Evolutionary conservation across 1,140 invertebrate species (phyloP), one percentile per base, ranked within the genome.

Genomic region (Dinoponera quadriceps): DNA sequence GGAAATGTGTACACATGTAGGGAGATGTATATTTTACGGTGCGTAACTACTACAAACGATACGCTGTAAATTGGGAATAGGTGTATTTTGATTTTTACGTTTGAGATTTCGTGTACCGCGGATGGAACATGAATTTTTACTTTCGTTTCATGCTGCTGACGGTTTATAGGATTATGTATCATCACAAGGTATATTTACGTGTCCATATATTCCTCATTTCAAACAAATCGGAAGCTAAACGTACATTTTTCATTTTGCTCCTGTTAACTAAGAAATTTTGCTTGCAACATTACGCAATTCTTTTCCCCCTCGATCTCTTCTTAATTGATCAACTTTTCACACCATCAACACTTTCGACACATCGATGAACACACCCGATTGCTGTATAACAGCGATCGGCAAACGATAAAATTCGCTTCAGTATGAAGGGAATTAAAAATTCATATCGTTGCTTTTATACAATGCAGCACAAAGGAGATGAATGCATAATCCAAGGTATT

Each of bases 121-220:
- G 22, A 77, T 77, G 27, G 62, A 68, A 78, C 75, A 78, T 68
- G 63, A 55, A 68, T 69, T 78, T 78, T 78, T 78, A 78, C 49
- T 78, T 78, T 20, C 49, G 29, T 18, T 55, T 78, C 63, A 55
- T 18, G 13, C 25, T 69, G 63, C 29, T 68, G 75, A 78, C 29
- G 38, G 11, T 78, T 78, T 78, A 57, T 54, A 55, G 20, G 29
- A 66, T 77, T 77, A 55, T 27, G 16, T 13, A 78, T 78, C 49
- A 68, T 55, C 48, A 3, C 44, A n/a, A 66, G 54, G 29, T 27
- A 55, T 51, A 16, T 77, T 33, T 0, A 13, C 27, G 20, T 25
- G 48, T 77, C 16, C 11, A 1, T 49, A 63, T 51, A 11, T 14
- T 5, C n/a, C 11, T 68, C 29, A n/a, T n/a, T 63, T 38, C 27